These are phyloP conservation scores for Lynx canadensis DNA, from an alignment of 2,113 vertebrate species.

Conservation along the genomic window DNA sequence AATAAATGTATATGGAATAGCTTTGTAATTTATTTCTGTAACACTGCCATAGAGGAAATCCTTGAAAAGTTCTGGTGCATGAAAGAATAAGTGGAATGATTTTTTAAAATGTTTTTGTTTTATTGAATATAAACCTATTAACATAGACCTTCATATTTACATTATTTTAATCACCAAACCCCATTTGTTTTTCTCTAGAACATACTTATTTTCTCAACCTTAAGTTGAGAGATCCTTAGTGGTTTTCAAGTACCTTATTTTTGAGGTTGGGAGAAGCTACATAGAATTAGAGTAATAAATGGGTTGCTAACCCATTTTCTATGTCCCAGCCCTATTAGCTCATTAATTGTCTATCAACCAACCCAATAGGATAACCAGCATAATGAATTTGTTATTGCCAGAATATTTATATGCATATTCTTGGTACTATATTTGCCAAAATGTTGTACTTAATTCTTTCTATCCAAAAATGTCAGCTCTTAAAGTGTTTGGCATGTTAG, in stretches of 20 bases:
- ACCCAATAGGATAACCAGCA: neutral
- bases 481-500: neutral
- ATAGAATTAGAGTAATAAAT: slow-evolving; percentile 23
- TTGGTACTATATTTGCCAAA: neutral
- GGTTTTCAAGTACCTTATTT: slow-evolving; percentile 29
- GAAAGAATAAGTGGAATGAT: neutral
- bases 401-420: neutral
- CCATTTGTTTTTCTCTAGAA: neutral
- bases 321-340: neutral
- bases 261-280: neutral
- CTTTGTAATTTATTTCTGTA: neutral
- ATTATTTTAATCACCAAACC: neutral
- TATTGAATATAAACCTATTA: neutral
- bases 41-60: neutral
- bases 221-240: neutral
- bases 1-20: neutral
- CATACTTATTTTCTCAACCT: neutral
- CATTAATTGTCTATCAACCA: neutral
- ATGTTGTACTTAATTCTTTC: neutral
- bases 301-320: neutral
- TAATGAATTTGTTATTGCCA: neutral
- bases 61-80: neutral
- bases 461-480: neutral
- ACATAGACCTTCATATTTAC: neutral
- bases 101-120: neutral